A percentile compares a stretch with the other conserved stretches of the same genome.
phyloP scores from a whole-genome alignment of 2,113 vertebrate genomes.

The Emydura subglobosa region DNA sequence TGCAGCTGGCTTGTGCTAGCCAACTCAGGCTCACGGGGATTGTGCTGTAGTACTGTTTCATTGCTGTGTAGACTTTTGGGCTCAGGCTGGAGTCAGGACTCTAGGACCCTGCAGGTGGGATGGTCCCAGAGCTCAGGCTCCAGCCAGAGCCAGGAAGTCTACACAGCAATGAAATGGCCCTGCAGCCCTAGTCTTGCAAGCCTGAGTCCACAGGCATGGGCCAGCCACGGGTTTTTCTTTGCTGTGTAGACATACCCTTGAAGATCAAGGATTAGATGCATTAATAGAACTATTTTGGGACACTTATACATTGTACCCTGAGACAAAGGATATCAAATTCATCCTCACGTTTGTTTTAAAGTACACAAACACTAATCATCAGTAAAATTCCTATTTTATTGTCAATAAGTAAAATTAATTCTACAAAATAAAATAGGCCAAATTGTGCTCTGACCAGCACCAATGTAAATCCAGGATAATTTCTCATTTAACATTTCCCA shows the following conservation, averaged over 20 bases:
- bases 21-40: background rate
- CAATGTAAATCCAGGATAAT: constrained; percentile 9
- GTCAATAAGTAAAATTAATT: constrained; percentile 38
- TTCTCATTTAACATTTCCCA: background rate
- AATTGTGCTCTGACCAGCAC: background rate
- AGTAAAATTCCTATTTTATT: constrained; percentile 22
- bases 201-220: too few relatives aligned
- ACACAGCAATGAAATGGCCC: too few relatives aligned
- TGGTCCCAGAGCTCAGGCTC: too few relatives aligned
- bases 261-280: background rate
- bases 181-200: too few relatives aligned
- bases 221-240: too few relatives aligned
- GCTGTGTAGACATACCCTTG: background rate
- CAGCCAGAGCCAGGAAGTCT: too few relatives aligned
- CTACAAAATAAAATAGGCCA: background rate
- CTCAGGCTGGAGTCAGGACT: too few relatives aligned
- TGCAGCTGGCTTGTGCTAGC: background rate
- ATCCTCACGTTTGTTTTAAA: constrained; percentile 3
- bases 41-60: too few relatives aligned
- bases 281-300: background rate
- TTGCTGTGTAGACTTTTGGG: too few relatives aligned
- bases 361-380: background rate
- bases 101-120: too few relatives aligned
- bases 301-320: background rate
- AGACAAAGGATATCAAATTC: background rate